Base-by-base conservation (phyloP, 2,888 invertebrate species). In the Trachelus iudaicus region DNA sequence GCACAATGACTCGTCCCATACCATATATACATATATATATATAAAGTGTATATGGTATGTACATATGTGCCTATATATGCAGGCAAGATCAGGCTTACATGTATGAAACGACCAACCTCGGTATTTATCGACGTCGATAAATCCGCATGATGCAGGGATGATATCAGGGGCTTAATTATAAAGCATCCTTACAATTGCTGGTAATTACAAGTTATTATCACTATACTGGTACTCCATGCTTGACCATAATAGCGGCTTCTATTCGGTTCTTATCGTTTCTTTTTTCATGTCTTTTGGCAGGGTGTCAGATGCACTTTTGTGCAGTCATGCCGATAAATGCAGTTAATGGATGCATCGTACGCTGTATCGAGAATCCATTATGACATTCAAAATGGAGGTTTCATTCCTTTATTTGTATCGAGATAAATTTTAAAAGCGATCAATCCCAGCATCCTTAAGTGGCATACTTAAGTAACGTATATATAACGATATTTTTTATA, bases 111-210 rank as follows among this genome's bases (percentile, higher is more conserved):
- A 71, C 76, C 75, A 69, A 73, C 34, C 73, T 75, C 76, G 68
- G n/a, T 81, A 81, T 86, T 86, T 85, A 85, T 83, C 77, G 75
- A 40, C 77, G 35, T 33, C 76, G 78, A 86, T 85, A 86, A 84
- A 85, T 81, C 75, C 69, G 69, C 69, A 37, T 69, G 68, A n/a
- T 23, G 76, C 71, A 35, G 34, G 56, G 74, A 85, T 83, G 80
- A 56, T 82, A 85, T 86, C 80, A 74, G 79, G 79, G 37, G 37
- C 34, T 78, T 76, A 69, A 76, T 76, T 73, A 34, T 68, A 75
- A 76, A 78, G 75, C 82, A 34, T 56, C 79, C 68, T 81, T 30
- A 81, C 80, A 84, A 85, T 86, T 83, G 81, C 81, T 80, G 80
- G 69, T 82, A 83, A 85, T 86, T 81, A 81, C 80, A 77, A 35